A percentile compares a stretch with the other conserved stretches of the same genome.
Conservation (phyloP, 2,888 invertebrate genomes). For the Incurvaria masculella region DNA sequence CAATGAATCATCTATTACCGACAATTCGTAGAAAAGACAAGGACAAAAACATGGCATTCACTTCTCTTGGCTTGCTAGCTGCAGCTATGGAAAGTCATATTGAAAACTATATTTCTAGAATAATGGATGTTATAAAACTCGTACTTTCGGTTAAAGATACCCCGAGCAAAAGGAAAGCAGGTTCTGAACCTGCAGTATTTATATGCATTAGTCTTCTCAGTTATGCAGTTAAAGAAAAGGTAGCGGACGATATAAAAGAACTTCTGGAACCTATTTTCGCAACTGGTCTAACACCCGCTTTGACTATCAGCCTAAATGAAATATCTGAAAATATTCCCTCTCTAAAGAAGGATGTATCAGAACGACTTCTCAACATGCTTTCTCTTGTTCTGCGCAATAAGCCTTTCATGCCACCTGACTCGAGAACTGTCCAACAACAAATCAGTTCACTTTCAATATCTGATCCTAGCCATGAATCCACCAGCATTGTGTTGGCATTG, state of each 20-base stretch:
- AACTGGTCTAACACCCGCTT: conserved; percentile 83
- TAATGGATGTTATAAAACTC: conserved; percentile 78
- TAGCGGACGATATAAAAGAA: conserved; percentile 75
- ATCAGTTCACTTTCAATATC: conserved; percentile 38
- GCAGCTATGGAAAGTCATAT: conserved; percentile 85
- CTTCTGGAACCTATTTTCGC: conserved; percentile 90
- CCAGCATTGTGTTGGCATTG: conserved; percentile 87
- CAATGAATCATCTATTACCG: conserved; percentile 75
- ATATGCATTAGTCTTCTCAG: conserved; percentile 93
- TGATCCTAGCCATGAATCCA: conserved; percentile 67
- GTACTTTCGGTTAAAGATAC: conserved; percentile 75
- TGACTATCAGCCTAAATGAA: conserved; percentile 90
- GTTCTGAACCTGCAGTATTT: conserved; percentile 84
- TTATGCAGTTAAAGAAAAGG: conserved; percentile 78
- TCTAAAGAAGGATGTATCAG: conserved; percentile 87
- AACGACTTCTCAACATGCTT: conserved; percentile 86
- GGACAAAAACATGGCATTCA: conserved; percentile 84
- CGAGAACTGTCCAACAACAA: conserved; percentile 40
- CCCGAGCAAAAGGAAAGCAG: conserved; percentile 68
- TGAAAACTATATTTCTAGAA: conserved; percentile 71
- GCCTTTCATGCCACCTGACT: conserved; percentile 67
- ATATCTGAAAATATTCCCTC: conserved; percentile 85
- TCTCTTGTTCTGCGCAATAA: conserved; percentile 89
- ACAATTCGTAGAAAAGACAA: conserved; percentile 79
- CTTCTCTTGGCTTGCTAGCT: conserved; percentile 88